phyloP scores from a whole-genome alignment of 2,113 vertebrate species.

The Tretioscincus oriximinensis region DNA sequence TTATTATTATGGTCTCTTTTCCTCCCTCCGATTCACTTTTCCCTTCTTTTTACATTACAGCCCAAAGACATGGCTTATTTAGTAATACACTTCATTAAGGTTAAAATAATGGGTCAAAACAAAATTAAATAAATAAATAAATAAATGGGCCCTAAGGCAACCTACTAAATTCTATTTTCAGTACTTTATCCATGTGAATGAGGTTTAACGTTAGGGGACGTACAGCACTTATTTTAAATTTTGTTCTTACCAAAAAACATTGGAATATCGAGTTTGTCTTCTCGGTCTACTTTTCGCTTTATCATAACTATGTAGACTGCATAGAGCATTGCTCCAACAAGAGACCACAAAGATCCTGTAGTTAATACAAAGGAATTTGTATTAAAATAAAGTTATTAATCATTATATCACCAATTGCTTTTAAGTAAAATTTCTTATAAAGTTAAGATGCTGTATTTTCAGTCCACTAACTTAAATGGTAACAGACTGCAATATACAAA shows the following conservation, averaged over 20 bases:
- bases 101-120: no score
- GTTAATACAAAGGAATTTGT: slow-evolving; percentile 9
- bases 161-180: no score
- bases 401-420: not conserved
- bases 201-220: no score
- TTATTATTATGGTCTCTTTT: no score
- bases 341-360: slow-evolving; percentile 90
- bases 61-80: no score
- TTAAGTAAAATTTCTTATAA: not conserved
- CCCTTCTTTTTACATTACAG: no score
- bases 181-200: no score
- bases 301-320: slow-evolving; percentile 97
- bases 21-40: no score
- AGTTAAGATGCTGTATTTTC: not conserved
- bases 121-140: no score
- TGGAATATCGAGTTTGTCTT: slow-evolving; percentile 95
- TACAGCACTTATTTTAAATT: not conserved
- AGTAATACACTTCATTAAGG: no score
- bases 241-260: slow-evolving; percentile 93
- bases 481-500: not conserved
- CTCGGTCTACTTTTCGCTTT: slow-evolving; percentile 93
- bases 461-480: not conserved
- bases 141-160: no score
- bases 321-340: slow-evolving; percentile 90
- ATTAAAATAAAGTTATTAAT: slow-evolving; percentile 10